Evolutionary conservation across 2,888 invertebrate genomes (phyloP), one percentile per base, ranked within the genome.

Genomic region (Agapostemon virescens): DNA sequence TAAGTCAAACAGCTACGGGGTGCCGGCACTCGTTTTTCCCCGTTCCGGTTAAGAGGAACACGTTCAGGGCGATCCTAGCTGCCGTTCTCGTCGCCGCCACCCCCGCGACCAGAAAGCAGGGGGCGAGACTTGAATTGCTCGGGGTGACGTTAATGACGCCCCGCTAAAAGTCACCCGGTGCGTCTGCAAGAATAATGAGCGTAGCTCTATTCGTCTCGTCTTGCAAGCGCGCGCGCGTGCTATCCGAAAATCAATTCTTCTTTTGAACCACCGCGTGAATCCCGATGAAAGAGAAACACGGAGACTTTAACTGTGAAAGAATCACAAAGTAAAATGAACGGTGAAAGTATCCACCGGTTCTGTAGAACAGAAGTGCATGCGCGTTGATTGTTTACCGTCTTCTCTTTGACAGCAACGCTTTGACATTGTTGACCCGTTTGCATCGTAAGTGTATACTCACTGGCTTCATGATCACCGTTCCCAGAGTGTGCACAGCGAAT

Each of bases 1-100:
- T 91, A 91, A 91, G 91, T 91, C 91, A 91, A 91, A 91, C 91
- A 90, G 90, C 89, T 85, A 80, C 86, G 85, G 90, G 91, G 86
- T 90, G 88, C 88, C 83, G 63, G 73, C 82, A 85, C 86, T 86
- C 88, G 87, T 86, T 87, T 88, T 88, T 87, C 85, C 85, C 82
- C 83, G 82, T 86, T 84, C 84, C 80, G 82, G 86, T 89, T 85
- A 84, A 88, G 88, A 87, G 82, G 84, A 87, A 83, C 80, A 80
- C 63, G 58, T 30, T 30, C 30, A 20, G 58, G 58, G 17, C 58
- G 58, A 17, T 61, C 7, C 58, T 20, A 20, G 20, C 58, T 26
- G 26, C 13, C 15, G 26, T 11, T 26, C 23, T 15, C 77, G 78
- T 72, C 73, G 76, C 75, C 52, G 77, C 76, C 71, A 77, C 67